Base-by-base conservation (phyloP, 2,888 invertebrate genomes). In the Nemotelus pantherinus region DNA sequence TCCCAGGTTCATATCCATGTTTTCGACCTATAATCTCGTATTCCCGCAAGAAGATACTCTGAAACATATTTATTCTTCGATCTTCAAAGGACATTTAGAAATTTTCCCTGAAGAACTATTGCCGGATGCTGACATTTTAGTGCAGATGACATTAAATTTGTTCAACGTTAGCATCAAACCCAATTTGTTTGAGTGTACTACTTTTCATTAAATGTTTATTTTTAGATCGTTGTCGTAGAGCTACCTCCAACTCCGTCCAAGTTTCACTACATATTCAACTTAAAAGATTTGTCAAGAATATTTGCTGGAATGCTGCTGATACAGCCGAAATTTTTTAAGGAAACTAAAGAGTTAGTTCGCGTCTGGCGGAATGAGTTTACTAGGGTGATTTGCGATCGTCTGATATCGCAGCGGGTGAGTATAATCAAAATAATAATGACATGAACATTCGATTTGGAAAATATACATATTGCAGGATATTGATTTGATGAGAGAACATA, bases 221-320 rank as follows among this genome's bases (percentile, higher is more conserved):
- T 83, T 44, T 84, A 93, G 93, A 89, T 90, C 82, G 89, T 95
- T 58, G 91, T 94, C 79, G 88, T 89, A 41, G 93, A 95, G 79
- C 88, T 97, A 76, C 95, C 96, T 0, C 96, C 97, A 2, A 97
- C 96, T 0, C 97, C 97, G 0, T 93, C 94, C 3, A 96, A 95
- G 87, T 97, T 97, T 88, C 97, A 97, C 88, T 97, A 97, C 88
- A 94, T 96, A 81, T 97, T 97, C 88, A 97, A 97, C 87, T 90
- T 97, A 86, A 91, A 96, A 65, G 97, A 97, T 88, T 87, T 97
- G 81, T 96, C 96, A 0, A 91, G 96, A 77, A 92, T 97, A 79
- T 92, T 92, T 81, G 93, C 93, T 10, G 97, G 97, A 0, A 85
- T 97, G 84, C 91, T 94, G 77, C 91, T 94, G 79, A 94, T 94